Conservation (phyloP, 2,797 vertebrate species). For the Spondyliosoma cantharus region DNA sequence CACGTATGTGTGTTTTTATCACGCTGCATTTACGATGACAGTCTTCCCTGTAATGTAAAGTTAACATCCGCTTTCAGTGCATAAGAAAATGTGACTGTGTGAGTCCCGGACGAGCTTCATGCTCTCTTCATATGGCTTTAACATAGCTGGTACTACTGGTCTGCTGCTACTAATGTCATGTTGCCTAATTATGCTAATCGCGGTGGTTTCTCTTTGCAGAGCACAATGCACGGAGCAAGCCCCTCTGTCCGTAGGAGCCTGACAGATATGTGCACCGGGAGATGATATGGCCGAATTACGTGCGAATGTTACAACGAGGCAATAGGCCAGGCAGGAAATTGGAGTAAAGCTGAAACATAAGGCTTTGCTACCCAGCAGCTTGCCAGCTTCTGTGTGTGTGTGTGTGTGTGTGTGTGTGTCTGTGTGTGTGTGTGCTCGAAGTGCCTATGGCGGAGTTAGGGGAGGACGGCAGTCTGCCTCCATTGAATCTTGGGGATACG, state of each 20-base stretch:
- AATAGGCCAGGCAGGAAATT: constrained; percentile 61
- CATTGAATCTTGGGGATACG: constrained; percentile 81
- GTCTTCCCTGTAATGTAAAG: constrained; percentile 9
- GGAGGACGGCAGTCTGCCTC: constrained; percentile 86
- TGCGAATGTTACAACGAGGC: constrained; percentile 54
- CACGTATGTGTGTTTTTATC: constrained; percentile 2
- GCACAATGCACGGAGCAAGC: constrained; percentile 55
- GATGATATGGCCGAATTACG: constrained; percentile 60
- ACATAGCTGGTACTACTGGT: neutral
- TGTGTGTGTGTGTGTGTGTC: neutral
- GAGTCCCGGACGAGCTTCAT: neutral
- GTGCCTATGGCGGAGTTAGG: constrained; percentile 94
- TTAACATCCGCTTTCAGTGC: constrained; percentile 69
- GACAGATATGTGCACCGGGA: constrained; percentile 47
- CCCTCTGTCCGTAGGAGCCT: constrained; percentile 36
- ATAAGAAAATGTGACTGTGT: neutral
- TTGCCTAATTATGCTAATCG: constrained; percentile 41
- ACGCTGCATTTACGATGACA: constrained; percentile 31
- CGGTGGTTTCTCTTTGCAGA: constrained; percentile 53
- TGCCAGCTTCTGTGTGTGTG: constrained; percentile 30
- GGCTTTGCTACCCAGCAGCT: constrained; percentile 56
- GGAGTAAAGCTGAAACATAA: constrained; percentile 62
- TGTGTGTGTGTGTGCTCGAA: constrained; percentile 34
- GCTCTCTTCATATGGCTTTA: neutral
- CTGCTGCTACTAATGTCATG: constrained; percentile 21